These are phyloP conservation scores for Cinara cedri DNA, from an alignment of 2,888 invertebrate species.

Conservation along the genomic window DNA sequence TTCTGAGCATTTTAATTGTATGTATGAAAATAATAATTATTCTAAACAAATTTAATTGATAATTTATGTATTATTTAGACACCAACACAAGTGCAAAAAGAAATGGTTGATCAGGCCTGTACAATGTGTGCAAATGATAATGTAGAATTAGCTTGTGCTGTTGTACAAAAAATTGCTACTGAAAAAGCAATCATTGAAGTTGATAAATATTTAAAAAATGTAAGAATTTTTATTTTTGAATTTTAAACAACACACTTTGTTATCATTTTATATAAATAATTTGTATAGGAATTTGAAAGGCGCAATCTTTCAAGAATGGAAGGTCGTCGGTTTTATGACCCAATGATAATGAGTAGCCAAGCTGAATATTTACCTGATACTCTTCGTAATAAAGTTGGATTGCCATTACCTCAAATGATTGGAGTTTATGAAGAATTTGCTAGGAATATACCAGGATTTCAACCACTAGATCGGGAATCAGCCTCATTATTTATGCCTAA, in stretches of 20 bases:
- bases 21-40: slow-evolving; percentile 58
- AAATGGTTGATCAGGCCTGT: slow-evolving; percentile 88
- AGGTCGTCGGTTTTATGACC: slow-evolving; percentile 88
- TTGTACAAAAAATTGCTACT: slow-evolving; percentile 97
- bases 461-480: slow-evolving; percentile 82
- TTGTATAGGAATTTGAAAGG: slow-evolving; percentile 79
- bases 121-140: slow-evolving; percentile 89
- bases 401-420: slow-evolving; percentile 81
- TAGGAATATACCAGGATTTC: slow-evolving; percentile 93
- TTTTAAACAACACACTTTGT: not conserved
- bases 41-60: not conserved
- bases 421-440: slow-evolving; percentile 98
- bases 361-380: slow-evolving; percentile 93
- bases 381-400: slow-evolving; percentile 86
- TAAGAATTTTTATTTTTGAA: slow-evolving; percentile 61
- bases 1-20: slow-evolving; percentile 73
- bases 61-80: slow-evolving; percentile 63
- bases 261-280: too few species aligned
- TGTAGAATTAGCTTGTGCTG: slow-evolving; percentile 95
- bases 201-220: slow-evolving; percentile 82
- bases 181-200: slow-evolving; percentile 96
- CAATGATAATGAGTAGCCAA: slow-evolving; percentile 85
- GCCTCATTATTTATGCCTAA: slow-evolving; percentile 76
- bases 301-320: slow-evolving; percentile 89
- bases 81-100: slow-evolving; percentile 68